Evolutionary conservation across 2,797 vertebrate species (phyloP).

Genomic region (Phrynocephalus vlangalii): DNA sequence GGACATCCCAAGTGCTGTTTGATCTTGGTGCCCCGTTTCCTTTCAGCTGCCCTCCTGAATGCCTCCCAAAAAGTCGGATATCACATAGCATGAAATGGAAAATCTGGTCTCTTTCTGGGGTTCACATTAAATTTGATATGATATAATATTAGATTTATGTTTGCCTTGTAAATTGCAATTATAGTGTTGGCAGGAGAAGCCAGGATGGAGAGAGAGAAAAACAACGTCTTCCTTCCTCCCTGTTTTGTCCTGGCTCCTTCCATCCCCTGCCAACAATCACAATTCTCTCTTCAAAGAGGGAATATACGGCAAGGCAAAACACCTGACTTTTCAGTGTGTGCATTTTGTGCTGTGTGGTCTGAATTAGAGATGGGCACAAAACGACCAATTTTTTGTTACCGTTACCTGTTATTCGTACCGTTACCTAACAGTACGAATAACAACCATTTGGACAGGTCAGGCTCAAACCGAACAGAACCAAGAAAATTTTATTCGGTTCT

Average conservation of each 20-base stretch:
- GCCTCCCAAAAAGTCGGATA: constrained; percentile 16
- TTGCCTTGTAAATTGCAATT: constrained; percentile 64
- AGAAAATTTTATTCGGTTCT: no score
- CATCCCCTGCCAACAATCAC: constrained; percentile 76
- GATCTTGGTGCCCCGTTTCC: constrained; percentile 24
- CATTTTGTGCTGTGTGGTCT: constrained; percentile 40
- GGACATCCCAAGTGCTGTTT: constrained; percentile 41
- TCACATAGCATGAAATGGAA: constrained; percentile 40
- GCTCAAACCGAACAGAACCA: no score
- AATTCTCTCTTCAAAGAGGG: constrained; percentile 68
- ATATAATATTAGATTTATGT: constrained; percentile 56
- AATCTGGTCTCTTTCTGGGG: constrained; percentile 43
- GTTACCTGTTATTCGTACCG: no score
- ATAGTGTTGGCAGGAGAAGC: constrained; percentile 59
- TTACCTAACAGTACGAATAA: no score
- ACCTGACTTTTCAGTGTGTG: constrained; percentile 49
- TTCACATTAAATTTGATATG: constrained; percentile 60
- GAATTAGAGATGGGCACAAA: constrained; percentile 6
- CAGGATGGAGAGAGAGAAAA: constrained; percentile 59
- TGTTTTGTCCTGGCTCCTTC: constrained; percentile 76
- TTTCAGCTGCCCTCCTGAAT: constrained; percentile 29
- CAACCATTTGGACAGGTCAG: no score
- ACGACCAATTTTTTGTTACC: no score
- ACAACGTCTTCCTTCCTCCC: constrained; percentile 70
- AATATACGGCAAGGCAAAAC: constrained; percentile 53